phyloP scores from a whole-genome alignment of 2,113 vertebrate species.

The Austrofundulus limnaeus region DNA sequence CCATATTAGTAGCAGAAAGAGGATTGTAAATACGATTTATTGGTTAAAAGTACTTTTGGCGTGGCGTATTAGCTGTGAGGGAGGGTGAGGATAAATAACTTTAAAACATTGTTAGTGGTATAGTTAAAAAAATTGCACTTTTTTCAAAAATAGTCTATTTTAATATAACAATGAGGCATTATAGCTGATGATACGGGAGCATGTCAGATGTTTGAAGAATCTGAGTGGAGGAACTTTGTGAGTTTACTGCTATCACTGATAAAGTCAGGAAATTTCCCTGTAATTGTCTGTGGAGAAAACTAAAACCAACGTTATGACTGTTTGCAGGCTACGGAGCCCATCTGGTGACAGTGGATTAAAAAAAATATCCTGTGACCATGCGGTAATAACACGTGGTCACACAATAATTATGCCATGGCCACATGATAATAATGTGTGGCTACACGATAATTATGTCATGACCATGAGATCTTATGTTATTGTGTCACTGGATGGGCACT shows the following conservation, averaged over 20 bases:
- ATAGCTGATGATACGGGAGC: slow-evolving; percentile 49
- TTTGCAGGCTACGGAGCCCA: no score
- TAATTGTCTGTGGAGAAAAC: slow-evolving; percentile 14
- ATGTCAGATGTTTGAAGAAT: slow-evolving; percentile 38
- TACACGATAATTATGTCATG: no score
- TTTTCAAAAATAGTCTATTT: slow-evolving; percentile 71
- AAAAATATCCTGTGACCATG: no score
- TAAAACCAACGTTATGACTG: slow-evolving; percentile 42
- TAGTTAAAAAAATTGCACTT: slow-evolving; percentile 67
- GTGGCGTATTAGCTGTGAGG: slow-evolving; percentile 34
- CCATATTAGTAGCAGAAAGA: slow-evolving; percentile 45
- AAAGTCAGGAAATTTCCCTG: slow-evolving; percentile 31
- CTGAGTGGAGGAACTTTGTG: slow-evolving; percentile 23
- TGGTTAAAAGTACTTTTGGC: slow-evolving; percentile 37
- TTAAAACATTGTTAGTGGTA: slow-evolving; percentile 47
- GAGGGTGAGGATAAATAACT: slow-evolving; percentile 34
- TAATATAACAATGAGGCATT: slow-evolving; percentile 69
- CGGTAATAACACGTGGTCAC: no score
- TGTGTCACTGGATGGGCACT: no score
- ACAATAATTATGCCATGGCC: no score
- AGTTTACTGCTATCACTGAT: slow-evolving; percentile 49
- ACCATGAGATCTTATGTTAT: no score
- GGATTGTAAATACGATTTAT: slow-evolving; percentile 71
- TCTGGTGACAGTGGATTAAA: no score
- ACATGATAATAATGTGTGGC: no score